These are phyloP conservation scores for Perdita meconis DNA, from an alignment of 2,888 invertebrate genomes.

Conservation along the genomic window DNA sequence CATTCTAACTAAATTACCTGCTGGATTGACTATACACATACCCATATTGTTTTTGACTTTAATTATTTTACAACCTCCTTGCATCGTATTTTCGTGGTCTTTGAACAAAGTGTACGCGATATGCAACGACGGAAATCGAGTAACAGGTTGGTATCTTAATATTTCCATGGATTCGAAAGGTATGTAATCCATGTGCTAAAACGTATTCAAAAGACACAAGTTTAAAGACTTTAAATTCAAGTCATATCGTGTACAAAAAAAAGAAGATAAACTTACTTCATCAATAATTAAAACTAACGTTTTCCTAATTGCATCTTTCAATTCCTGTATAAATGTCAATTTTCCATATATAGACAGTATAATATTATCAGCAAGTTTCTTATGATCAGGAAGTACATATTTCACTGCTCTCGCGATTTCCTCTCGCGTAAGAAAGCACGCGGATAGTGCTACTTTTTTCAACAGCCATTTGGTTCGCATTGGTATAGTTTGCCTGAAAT, in stretches of 20 bases:
- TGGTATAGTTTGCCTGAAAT: slow-evolving; percentile 72
- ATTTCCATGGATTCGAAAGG: slow-evolving; percentile 92
- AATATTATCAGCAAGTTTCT: slow-evolving; percentile 77
- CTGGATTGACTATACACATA: slow-evolving; percentile 87
- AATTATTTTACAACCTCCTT: slow-evolving; percentile 86
- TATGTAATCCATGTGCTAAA: slow-evolving; percentile 89
- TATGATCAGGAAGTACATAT: slow-evolving; percentile 80
- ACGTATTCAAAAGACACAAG: slow-evolving; percentile 53
- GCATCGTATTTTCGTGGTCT: slow-evolving; percentile 86
- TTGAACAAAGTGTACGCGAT: slow-evolving; percentile 88
- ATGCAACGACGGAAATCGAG: slow-evolving; percentile 90
- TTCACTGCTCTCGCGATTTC: slow-evolving; percentile 84
- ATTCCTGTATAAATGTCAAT: slow-evolving; percentile 57
- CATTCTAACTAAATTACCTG: slow-evolving; percentile 87
- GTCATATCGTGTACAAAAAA: neutral
- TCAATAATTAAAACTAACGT: slow-evolving; percentile 89
- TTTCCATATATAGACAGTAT: slow-evolving; percentile 79
- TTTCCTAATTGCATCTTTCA: slow-evolving; percentile 85
- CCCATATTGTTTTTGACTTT: slow-evolving; percentile 85
- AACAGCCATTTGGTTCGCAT: slow-evolving; percentile 82
- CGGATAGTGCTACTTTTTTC: slow-evolving; percentile 83
- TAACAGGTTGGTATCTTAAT: slow-evolving; percentile 88
- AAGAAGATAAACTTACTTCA: slow-evolving; percentile 85
- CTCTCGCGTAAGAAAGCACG: slow-evolving; percentile 78
- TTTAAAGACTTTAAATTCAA: too few species aligned